Evolutionary conservation across 2,113 vertebrate genomes (phyloP).

Genomic region (Tupaia chinensis): DNA sequence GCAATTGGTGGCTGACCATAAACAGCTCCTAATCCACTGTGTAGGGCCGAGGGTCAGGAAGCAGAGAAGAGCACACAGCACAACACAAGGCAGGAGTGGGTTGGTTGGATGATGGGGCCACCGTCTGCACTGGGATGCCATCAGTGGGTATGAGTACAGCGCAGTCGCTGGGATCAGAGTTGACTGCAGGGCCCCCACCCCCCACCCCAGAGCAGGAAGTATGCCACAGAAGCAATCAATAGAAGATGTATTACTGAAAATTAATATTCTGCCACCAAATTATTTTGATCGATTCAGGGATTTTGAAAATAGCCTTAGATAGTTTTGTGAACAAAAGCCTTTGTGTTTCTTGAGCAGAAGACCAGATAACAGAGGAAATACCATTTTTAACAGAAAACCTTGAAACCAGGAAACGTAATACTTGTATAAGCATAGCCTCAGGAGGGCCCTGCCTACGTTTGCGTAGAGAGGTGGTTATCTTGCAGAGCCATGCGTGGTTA

Average conservation of each 20-base stretch:
- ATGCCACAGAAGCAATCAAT: not conserved
- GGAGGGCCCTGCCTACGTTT: not conserved
- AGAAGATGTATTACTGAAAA: slow-evolving; percentile 25
- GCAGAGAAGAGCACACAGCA: not conserved
- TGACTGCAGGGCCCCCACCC: not conserved
- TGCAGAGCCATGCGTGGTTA: not conserved
- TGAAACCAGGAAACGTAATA: not conserved
- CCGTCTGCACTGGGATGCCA: rapidly evolving
- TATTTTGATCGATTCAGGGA: slow-evolving; percentile 49
- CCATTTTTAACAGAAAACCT: not conserved
- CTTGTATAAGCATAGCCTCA: not conserved
- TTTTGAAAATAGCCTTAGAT: slow-evolving; percentile 29
- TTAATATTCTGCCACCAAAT: slow-evolving; percentile 58
- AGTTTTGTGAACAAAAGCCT: slow-evolving; percentile 20
- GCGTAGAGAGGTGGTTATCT: not conserved
- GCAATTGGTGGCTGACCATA: not conserved
- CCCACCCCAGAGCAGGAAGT: not conserved
- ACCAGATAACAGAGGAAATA: slow-evolving; percentile 19
- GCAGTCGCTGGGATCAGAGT: not conserved
- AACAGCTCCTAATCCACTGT: not conserved
- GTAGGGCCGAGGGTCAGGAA: not conserved
- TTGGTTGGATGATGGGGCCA: not conserved
- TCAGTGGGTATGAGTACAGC: not conserved
- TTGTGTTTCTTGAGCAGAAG: slow-evolving; percentile 16
- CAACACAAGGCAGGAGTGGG: not conserved